These are phyloP conservation scores for Acanthopleura granulata DNA, from an alignment of 2,888 invertebrate species.

Conservation along the genomic window DNA sequence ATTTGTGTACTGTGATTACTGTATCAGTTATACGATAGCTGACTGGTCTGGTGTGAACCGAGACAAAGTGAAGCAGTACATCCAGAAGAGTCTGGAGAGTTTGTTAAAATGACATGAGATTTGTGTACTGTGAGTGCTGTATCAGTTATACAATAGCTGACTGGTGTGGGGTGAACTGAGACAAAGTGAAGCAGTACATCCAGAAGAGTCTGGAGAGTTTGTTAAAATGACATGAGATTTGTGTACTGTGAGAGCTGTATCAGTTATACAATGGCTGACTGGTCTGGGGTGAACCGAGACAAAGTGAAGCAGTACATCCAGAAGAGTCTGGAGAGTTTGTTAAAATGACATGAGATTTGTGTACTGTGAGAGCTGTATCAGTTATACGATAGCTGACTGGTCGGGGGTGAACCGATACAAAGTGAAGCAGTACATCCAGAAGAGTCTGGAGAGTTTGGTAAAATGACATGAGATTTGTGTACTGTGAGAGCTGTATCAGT, in stretches of 20 bases:
- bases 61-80: slow-evolving; percentile 83
- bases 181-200: slow-evolving; percentile 85
- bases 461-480: slow-evolving; percentile 94
- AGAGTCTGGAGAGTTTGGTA: slow-evolving; percentile 78
- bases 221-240: slow-evolving; percentile 87
- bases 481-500: slow-evolving; percentile 93
- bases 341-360: slow-evolving; percentile 91
- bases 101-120: slow-evolving; percentile 86
- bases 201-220: slow-evolving; percentile 80
- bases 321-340: slow-evolving; percentile 79
- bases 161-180: slow-evolving; percentile 87
- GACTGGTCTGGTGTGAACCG: slow-evolving; percentile 92
- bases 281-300: slow-evolving; percentile 87
- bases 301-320: slow-evolving; percentile 84
- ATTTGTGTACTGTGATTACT: slow-evolving; percentile 96
- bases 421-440: slow-evolving; percentile 84
- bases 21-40: slow-evolving; percentile 88
- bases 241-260: slow-evolving; percentile 96
- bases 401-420: slow-evolving; percentile 84
- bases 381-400: slow-evolving; percentile 92
- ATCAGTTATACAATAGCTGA: slow-evolving; percentile 92
- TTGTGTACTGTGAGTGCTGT: slow-evolving; percentile 95
- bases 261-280: slow-evolving; percentile 91
- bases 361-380: slow-evolving; percentile 94
- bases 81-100: slow-evolving; percentile 83